phyloP scores from a whole-genome alignment of 2,797 vertebrate genomes.

The Lagorchestes hirsutus region DNA sequence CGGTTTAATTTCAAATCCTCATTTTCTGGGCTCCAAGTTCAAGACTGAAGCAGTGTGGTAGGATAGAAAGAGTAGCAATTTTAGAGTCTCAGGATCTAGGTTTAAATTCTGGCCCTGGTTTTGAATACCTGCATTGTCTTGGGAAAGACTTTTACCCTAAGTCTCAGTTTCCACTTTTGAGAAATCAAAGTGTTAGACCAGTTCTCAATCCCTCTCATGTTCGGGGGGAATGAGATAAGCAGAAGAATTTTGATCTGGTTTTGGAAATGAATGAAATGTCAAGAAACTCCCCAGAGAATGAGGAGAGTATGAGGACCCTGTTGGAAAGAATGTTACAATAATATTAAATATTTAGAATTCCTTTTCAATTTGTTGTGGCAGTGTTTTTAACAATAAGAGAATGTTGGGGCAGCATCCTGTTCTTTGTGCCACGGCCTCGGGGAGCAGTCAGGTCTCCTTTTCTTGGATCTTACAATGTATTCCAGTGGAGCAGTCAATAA shows the following conservation, averaged over 20 bases:
- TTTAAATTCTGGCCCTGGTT: not conserved
- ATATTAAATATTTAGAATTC: not conserved
- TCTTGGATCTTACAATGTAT: not conserved
- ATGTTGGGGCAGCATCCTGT: rapidly evolving
- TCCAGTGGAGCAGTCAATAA: slow-evolving; percentile 10
- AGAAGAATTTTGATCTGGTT: not conserved
- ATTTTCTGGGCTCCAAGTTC: not conserved
- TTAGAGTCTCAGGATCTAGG: not conserved
- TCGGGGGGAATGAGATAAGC: not conserved
- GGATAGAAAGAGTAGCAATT: not conserved
- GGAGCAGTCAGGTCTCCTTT: not conserved
- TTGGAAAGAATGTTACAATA: not conserved
- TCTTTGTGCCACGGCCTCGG: not conserved
- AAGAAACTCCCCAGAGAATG: not conserved
- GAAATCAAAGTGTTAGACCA: not conserved
- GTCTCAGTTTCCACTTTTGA: not conserved
- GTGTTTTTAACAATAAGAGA: not conserved
- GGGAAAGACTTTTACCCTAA: not conserved
- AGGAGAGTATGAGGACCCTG: not conserved
- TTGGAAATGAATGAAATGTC: slow-evolving; percentile 4
- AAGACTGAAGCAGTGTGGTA: not conserved
- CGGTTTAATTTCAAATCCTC: not conserved
- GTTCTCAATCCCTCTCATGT: not conserved
- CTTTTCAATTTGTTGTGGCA: not conserved
- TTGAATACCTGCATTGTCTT: not conserved